Conservation (phyloP, 2,797 vertebrate genomes). For the Galagoides demidoff region DNA sequence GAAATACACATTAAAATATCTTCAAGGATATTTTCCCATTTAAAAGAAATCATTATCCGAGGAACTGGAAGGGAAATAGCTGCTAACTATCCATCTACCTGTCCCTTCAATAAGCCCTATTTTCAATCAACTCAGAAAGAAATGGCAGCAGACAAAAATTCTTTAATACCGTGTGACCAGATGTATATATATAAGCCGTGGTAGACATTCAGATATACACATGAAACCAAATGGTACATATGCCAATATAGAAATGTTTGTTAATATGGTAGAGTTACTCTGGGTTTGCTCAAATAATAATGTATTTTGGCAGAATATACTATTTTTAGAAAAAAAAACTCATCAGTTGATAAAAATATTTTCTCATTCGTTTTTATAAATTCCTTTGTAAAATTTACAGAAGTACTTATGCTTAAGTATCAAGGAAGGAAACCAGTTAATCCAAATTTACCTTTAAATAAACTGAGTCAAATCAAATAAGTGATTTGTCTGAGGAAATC, state of each 20-base stretch:
- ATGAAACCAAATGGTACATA: not conserved
- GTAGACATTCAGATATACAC: not conserved
- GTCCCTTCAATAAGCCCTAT: not conserved
- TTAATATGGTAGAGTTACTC: not conserved
- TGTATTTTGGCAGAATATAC: not conserved
- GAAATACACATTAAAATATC: not conserved
- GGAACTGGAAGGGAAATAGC: not conserved
- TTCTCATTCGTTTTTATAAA: not conserved
- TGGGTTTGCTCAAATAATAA: not conserved
- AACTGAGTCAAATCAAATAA: slow-evolving; percentile 38
- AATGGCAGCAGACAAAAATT: not conserved
- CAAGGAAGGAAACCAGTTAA: not conserved
- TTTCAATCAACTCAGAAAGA: not conserved
- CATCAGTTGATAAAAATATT: not conserved
- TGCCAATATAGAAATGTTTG: not conserved
- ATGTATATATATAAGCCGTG: not conserved
- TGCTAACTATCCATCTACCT: not conserved
- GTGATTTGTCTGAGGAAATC: slow-evolving; percentile 47
- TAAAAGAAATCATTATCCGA: not conserved
- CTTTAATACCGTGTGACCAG: not conserved
- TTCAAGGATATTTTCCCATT: not conserved
- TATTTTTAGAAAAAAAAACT: slow-evolving; percentile 13
- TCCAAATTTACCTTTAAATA: slow-evolving; percentile 46
- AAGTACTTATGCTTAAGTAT: not conserved
- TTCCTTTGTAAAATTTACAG: not conserved